phyloP scores from a whole-genome alignment of 2,797 vertebrate species.

The Siniperca undulata region DNA sequence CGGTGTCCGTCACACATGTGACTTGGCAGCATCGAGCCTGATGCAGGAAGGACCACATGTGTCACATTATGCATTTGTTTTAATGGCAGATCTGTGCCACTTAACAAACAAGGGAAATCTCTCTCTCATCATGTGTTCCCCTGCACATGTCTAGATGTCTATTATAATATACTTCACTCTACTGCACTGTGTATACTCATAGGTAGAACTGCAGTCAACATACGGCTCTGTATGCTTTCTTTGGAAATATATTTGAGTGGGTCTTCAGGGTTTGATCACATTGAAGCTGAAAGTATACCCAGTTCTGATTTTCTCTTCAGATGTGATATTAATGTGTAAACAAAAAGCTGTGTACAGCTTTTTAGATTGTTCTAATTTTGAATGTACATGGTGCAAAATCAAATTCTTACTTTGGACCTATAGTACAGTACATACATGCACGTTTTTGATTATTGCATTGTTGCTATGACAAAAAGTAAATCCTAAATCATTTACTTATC shows the following conservation, averaged over 20 bases:
- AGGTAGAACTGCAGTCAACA: neutral
- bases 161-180: neutral
- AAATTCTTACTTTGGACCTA: neutral
- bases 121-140: constrained; percentile 8
- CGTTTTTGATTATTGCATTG: neutral
- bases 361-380: neutral
- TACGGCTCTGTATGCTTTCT: neutral
- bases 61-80: constrained; percentile 1
- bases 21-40: constrained; percentile 32
- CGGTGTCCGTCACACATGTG: constrained; percentile 45
- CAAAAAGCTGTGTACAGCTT: neutral
- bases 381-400: neutral
- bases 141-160: neutral
- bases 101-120: neutral
- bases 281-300: no score
- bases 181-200: no score
- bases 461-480: neutral
- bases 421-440: no score
- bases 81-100: constrained; percentile 9
- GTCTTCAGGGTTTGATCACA: neutral
- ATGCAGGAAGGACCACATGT: constrained; percentile 14
- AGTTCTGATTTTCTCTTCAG: neutral
- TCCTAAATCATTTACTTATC: no score
- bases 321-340: neutral
- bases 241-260: neutral